Percentiles rank a stretch among this genome's conserved stretches.
phyloP scores from a whole-genome alignment of 2,888 invertebrate genomes.

The Nephrotoma flavescens region DNA sequence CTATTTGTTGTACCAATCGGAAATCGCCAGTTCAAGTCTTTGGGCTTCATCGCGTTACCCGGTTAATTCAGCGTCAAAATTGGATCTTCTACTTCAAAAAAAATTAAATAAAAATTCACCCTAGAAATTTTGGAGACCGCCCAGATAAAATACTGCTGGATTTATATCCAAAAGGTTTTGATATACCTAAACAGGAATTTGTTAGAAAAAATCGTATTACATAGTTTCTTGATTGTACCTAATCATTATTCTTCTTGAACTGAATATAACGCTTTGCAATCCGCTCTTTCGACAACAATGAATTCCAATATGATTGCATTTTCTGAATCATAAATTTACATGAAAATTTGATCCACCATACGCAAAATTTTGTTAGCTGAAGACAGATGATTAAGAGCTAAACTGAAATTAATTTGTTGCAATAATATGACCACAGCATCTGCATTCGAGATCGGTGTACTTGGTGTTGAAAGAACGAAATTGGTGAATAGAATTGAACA shows the following conservation, averaged over 20 bases:
- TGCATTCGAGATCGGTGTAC: neutral
- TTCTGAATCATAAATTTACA: slow-evolving; percentile 89
- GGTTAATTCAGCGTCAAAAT: slow-evolving; percentile 62
- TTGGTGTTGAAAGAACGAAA: neutral
- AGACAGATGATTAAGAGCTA: slow-evolving; percentile 86
- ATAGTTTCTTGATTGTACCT: slow-evolving; percentile 63
- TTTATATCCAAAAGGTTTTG: slow-evolving; percentile 72
- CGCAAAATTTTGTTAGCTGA: slow-evolving; percentile 75
- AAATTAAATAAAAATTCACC: slow-evolving; percentile 56
- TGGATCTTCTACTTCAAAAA: slow-evolving; percentile 80
- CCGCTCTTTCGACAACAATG: slow-evolving; percentile 85
- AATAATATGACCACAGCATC: neutral
- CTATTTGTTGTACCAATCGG: slow-evolving; percentile 62
- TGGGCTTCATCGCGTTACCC: slow-evolving; percentile 70
- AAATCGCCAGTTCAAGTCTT: slow-evolving; percentile 60
- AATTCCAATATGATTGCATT: slow-evolving; percentile 92
- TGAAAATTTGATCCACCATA: slow-evolving; percentile 85
- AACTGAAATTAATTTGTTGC: slow-evolving; percentile 16
- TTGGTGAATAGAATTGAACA: slow-evolving; percentile 11
- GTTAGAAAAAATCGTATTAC: slow-evolving; percentile 16
- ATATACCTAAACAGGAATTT: slow-evolving; percentile 51
- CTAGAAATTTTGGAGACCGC: slow-evolving; percentile 72
- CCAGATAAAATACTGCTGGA: slow-evolving; percentile 72
- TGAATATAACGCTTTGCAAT: slow-evolving; percentile 80
- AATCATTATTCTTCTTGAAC: slow-evolving; percentile 78